Conservation (phyloP, 2,113 vertebrate genomes). For the Limnothrissa miodon region DNA sequence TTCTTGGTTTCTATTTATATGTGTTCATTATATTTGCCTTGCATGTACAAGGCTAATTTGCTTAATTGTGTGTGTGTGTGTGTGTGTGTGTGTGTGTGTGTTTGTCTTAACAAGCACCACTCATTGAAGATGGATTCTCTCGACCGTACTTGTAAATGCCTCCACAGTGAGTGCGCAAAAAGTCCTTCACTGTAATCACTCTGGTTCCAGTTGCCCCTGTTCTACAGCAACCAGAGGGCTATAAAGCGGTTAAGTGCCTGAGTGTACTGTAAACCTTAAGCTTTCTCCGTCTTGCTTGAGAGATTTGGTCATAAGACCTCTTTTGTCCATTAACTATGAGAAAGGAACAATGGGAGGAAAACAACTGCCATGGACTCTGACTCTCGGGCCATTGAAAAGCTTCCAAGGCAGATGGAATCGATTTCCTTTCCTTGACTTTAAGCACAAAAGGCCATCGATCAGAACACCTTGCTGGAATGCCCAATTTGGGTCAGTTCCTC, state of each 20-base stretch:
- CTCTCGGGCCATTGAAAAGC: not conserved
- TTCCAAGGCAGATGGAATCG: not conserved
- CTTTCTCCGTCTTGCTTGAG: not conserved
- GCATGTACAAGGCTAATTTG: not conserved
- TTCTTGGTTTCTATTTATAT: too few relatives aligned
- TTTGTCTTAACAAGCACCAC: not conserved
- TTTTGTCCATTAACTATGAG: not conserved
- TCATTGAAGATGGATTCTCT: not conserved
- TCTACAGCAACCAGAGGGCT: not conserved
- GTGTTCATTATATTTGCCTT: too few relatives aligned
- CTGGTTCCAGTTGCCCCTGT: not conserved
- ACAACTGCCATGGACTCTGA: not conserved
- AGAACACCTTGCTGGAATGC: not conserved
- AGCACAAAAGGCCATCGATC: not conserved
- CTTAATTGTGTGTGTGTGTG: not conserved
- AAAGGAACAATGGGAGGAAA: not conserved
- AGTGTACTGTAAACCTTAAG: not conserved
- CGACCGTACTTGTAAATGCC: not conserved
- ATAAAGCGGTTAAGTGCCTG: not conserved
- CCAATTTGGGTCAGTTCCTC: not conserved
- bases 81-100: not conserved
- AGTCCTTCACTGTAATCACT: not conserved
- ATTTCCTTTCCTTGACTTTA: not conserved
- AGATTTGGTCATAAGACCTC: constrained; percentile 3
- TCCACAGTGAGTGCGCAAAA: not conserved